Percentiles rank a stretch among this genome's conserved stretches.
Evolutionary conservation across 2,113 vertebrate genomes (phyloP).

Genomic region (Macrotis lagotis): DNA sequence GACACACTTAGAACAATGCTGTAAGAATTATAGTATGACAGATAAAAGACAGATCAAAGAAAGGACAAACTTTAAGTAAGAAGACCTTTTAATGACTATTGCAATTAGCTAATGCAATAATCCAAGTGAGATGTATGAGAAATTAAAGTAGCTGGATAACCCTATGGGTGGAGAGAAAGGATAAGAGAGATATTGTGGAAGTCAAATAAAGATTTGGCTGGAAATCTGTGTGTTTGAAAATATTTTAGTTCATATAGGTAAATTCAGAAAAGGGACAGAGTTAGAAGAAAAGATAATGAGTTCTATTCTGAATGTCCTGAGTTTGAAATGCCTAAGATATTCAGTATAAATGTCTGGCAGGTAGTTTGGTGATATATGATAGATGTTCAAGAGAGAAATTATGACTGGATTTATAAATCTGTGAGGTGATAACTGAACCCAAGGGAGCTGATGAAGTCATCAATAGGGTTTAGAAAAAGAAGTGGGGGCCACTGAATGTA

Average conservation of each 20-base stretch:
- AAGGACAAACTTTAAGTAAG: neutral
- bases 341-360: neutral
- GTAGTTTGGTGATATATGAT: neutral
- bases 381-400: neutral
- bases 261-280: too few relatives aligned
- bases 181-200: neutral
- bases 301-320: neutral
- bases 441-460: neutral
- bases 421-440: neutral
- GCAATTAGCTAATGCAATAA: neutral
- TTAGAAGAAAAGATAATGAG: neutral
- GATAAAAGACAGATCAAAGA: neutral
- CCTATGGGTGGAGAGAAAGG: neutral
- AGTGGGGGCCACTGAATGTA: neutral
- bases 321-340: neutral
- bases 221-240: neutral
- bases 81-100: neutral
- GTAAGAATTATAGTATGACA: neutral
- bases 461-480: neutral
- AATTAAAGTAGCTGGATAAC: neutral
- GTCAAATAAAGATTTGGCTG: neutral
- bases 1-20: neutral
- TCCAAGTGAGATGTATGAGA: neutral
- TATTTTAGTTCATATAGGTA: neutral
- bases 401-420: neutral